These are phyloP conservation scores for Siniperca chuatsi DNA, from an alignment of 2,113 vertebrate species.

Conservation along the genomic window DNA sequence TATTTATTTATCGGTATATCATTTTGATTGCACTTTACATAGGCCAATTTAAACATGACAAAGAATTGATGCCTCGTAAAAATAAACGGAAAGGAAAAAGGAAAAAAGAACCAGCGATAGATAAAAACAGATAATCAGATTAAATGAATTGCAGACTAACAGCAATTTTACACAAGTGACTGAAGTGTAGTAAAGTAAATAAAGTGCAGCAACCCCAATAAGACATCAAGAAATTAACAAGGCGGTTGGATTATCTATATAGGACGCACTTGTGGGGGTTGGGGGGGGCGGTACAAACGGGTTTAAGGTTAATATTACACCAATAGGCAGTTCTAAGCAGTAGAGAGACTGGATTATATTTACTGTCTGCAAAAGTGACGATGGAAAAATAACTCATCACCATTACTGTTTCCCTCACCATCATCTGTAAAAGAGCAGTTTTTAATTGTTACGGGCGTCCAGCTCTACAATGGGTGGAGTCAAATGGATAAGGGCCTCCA, in stretches of 20 bases:
- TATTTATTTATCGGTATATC: background rate
- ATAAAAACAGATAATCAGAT: slow-evolving; percentile 4
- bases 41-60: background rate
- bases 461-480: slow-evolving; percentile 40
- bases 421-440: background rate
- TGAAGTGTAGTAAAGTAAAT: slow-evolving; percentile 35
- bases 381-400: background rate
- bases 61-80: background rate
- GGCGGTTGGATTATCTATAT: slow-evolving; percentile 57
- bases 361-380: background rate
- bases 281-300: background rate
- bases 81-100: background rate
- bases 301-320: slow-evolving; percentile 50
- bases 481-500: slow-evolving; percentile 46
- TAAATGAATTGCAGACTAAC: background rate
- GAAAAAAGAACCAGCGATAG: background rate
- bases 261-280: slow-evolving; percentile 9
- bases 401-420: slow-evolving; percentile 7
- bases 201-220: slow-evolving; percentile 15
- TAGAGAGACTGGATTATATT: background rate
- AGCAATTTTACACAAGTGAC: slow-evolving; percentile 21
- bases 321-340: slow-evolving; percentile 10
- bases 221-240: slow-evolving; percentile 56
- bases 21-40: background rate
- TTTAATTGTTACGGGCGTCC: slow-evolving; percentile 9